phyloP scores from a whole-genome alignment of 1,140 invertebrate species.

The Drosophila nannoptera region DNA sequence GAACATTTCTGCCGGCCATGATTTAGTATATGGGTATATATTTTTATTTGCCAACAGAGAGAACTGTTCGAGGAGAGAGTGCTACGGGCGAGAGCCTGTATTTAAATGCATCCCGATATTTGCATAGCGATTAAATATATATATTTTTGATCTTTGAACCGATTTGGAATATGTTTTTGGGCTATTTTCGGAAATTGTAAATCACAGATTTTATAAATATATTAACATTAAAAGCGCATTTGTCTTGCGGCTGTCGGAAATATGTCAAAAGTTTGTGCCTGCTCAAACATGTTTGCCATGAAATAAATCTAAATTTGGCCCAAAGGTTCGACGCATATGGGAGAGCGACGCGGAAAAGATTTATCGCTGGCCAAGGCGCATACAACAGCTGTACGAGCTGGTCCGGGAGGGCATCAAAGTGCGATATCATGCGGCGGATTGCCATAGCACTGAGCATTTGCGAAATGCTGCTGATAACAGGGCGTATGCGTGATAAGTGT shows the following conservation, averaged over 20 bases:
- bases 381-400: conserved; percentile 50
- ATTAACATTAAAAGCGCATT: conserved; percentile 64
- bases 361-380: conserved; percentile 51
- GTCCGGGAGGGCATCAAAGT: conserved; percentile 20
- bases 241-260: conserved; percentile 56
- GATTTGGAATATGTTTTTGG: not conserved
- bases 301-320: conserved; percentile 66
- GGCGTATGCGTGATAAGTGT: conserved; percentile 18
- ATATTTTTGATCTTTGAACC: conserved; percentile 1
- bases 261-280: conserved; percentile 55
- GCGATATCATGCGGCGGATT: conserved; percentile 34
- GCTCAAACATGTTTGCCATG: conserved; percentile 48
- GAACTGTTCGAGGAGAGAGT: conserved; percentile 30
- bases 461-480: not conserved
- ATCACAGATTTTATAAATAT: conserved; percentile 41
- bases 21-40: conserved; percentile 68
- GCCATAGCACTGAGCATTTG: not conserved
- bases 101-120: conserved; percentile 25
- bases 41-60: conserved; percentile 35
- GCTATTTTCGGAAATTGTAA: conserved; percentile 18
- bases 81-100: conserved; percentile 18
- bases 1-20: conserved; percentile 27
- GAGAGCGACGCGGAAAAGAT: conserved; percentile 55
- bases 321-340: conserved; percentile 54
- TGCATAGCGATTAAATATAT: conserved; percentile 4